These are phyloP conservation scores for Trissoscelio sp. DNA, from an alignment of 2,888 invertebrate genomes.

Conservation along the genomic window DNA sequence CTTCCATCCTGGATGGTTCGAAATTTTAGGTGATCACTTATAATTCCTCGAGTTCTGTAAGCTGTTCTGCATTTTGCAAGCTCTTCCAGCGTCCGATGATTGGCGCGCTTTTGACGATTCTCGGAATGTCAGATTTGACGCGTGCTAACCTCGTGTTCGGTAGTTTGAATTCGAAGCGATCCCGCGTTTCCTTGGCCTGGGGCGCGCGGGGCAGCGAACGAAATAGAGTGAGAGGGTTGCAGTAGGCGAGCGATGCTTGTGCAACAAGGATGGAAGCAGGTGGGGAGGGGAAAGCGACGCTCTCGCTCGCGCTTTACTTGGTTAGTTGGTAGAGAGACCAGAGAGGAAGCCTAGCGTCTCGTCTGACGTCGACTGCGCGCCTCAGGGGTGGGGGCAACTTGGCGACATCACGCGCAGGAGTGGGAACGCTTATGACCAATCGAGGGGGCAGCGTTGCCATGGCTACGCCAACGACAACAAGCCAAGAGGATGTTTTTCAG, in stretches of 20 bases:
- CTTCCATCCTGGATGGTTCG: no score
- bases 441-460: conserved; percentile 80
- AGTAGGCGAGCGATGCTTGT: conserved; percentile 19
- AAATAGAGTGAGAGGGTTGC: conserved; percentile 50
- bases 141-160: conserved; percentile 83
- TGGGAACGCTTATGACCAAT: conserved; percentile 79
- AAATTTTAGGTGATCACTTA: not conserved
- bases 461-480: conserved; percentile 83
- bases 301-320: conserved; percentile 77
- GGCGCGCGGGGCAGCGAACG: conserved; percentile 68
- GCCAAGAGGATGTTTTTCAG: conserved; percentile 78
- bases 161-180: conserved; percentile 83
- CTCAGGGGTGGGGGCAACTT: conserved; percentile 42
- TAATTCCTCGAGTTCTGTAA: no score
- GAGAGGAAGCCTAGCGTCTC: conserved; percentile 76
- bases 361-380: conserved; percentile 68
- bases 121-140: conserved; percentile 82
- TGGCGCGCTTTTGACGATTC: conserved; percentile 66
- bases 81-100: no score
- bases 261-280: conserved; percentile 6
- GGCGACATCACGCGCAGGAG: conserved; percentile 62
- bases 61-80: no score
- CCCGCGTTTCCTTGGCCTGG: conserved; percentile 83
- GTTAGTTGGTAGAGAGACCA: conserved; percentile 73
- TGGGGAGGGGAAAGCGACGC: conserved; percentile 59